Conservation (phyloP, 2,888 invertebrate genomes). For the Syritta pipiens region DNA sequence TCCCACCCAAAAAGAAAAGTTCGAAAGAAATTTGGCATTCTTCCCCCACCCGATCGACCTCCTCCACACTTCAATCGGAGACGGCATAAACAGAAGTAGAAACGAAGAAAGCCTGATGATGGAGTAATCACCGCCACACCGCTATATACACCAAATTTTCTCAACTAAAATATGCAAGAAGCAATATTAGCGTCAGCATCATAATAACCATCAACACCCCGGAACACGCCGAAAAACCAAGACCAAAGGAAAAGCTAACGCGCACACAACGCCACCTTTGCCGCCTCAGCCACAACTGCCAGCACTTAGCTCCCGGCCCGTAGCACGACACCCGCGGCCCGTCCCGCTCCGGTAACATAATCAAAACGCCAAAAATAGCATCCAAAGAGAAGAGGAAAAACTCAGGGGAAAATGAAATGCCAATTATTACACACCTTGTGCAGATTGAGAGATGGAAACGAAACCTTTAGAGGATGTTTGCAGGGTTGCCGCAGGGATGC, state of each 20-base stretch:
- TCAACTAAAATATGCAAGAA: slow-evolving; percentile 33
- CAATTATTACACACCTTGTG: slow-evolving; percentile 45
- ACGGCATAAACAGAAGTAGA: not conserved
- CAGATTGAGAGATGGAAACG: slow-evolving; percentile 1
- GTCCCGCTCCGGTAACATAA: slow-evolving; percentile 9
- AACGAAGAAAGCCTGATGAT: slow-evolving; percentile 11
- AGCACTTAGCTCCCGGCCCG: not conserved
- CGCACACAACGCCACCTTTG: no score
- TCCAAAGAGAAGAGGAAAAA: not conserved
- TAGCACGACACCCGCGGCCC: not conserved
- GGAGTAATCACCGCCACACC: slow-evolving; percentile 43
- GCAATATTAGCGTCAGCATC: slow-evolving; percentile 34
- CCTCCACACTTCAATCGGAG: not conserved
- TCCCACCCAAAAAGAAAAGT: slow-evolving; percentile 1
- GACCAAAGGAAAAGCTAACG: not conserved
- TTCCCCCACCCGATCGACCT: not conserved
- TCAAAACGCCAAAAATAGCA: slow-evolving; percentile 56
- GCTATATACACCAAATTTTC: no score
- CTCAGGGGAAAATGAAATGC: slow-evolving; percentile 8
- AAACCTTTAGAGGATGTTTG: no score
- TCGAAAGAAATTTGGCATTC: slow-evolving; percentile 34
- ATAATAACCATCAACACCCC: slow-evolving; percentile 33
- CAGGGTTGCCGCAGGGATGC: slow-evolving; percentile 28
- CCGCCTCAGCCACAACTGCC: not conserved
- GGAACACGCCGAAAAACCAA: not conserved